Base-by-base conservation (phyloP, 2,888 invertebrate genomes). In the Helobdella robusta region DNA sequence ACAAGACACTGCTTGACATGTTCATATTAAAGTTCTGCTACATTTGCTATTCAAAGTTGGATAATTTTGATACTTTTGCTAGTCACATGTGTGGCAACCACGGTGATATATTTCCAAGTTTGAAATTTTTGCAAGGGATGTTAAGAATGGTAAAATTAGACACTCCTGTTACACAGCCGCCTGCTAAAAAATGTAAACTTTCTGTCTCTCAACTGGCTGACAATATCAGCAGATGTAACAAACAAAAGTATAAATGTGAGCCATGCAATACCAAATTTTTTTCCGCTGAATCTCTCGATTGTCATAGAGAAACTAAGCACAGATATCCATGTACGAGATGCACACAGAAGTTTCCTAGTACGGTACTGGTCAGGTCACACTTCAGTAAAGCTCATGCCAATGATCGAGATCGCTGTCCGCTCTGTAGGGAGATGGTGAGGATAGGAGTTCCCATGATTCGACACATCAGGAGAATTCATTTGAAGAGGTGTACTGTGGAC, bases 401-500 rank as follows among this genome's bases (percentile, higher is more conserved):
- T 20, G 66, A 66, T 28, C 63, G 64, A 40, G 66, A 66, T 34
- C 32, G 40, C n/a, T 66, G 66, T 59, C 18, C 32, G 25, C 32
- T 66, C 4, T 66, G 66, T 46, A 52, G 35, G 23, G 58, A 58
- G 40, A 4, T 23, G 11, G 54, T 66, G 20, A 56, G 50, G 52
- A 64, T 66, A 30, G 66, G 66, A 5, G 34, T 65, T 1, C 58
- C 63, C 1, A 58, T 64, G 40, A 54, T 66, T 6, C 66, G 67
- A 28, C 67, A 67, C 60, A 50, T 67, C 59, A 67, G 65, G 60
- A 15, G 59, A 4, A 64, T 58, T 44, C 67, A 67, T 48, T 18
- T 64, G 15, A 59, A 52, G 23, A 30, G 44, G 36, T 67, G 67
- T 44, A 35, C 59, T n/a, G 64, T 67, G 25, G 28, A 28, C 15